phyloP scores from a whole-genome alignment of 2,888 invertebrate species.

The Abrostola triplasia region DNA sequence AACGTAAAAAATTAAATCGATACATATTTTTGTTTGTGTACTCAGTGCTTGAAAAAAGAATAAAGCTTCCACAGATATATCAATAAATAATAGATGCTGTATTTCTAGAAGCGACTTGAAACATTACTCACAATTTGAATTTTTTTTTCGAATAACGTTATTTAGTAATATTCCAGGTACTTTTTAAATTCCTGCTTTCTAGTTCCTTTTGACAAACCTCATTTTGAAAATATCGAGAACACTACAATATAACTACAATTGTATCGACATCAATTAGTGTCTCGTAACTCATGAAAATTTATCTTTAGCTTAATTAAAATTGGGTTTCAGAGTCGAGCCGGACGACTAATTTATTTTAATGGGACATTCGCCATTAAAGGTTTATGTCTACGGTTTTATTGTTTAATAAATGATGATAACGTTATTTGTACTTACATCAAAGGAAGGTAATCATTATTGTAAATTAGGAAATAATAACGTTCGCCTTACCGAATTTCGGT shows the following conservation, averaged over 20 bases:
- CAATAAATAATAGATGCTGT: too few species aligned
- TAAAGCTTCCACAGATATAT: not conserved
- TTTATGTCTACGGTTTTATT: slow-evolving; percentile 6
- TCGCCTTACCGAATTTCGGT: too few species aligned
- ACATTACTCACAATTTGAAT: too few species aligned
- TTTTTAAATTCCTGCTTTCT: too few species aligned
- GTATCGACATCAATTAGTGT: slow-evolving; percentile 15
- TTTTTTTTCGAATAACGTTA: too few species aligned
- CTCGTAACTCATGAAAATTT: slow-evolving; percentile 31
- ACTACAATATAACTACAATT: too few species aligned
- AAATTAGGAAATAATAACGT: too few species aligned
- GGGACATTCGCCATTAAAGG: not conserved
- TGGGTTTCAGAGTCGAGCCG: slow-evolving; percentile 12
- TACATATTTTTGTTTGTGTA: not conserved
- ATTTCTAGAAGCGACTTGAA: too few species aligned
- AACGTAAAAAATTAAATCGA: slow-evolving; percentile 9
- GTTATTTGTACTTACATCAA: slow-evolving; percentile 1
- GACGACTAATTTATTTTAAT: slow-evolving; percentile 30
- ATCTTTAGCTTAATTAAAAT: slow-evolving; percentile 22
- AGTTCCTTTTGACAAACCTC: too few species aligned
- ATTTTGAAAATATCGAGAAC: not conserved
- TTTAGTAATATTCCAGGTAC: too few species aligned
- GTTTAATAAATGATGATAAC: not conserved
- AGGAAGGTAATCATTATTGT: not conserved
- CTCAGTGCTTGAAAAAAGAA: slow-evolving; percentile 2